phyloP scores from a whole-genome alignment of 2,888 invertebrate genomes.

The Oxycera nigricornis region DNA sequence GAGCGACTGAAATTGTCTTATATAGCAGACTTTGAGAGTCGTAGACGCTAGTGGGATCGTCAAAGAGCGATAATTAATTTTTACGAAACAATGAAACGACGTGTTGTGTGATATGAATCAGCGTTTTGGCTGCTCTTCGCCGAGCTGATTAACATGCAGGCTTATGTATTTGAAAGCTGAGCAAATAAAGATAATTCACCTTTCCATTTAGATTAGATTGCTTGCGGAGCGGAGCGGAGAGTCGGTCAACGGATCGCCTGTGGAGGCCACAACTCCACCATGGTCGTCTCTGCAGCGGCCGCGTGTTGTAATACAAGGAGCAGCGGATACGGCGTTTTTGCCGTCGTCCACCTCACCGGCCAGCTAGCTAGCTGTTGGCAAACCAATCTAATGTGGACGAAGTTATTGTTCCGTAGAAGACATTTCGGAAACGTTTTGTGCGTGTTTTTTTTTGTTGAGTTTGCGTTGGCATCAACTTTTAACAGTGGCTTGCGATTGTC shows the following conservation, averaged over 20 bases:
- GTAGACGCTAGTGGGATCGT: not conserved
- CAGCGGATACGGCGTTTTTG: conserved; percentile 1
- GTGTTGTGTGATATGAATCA: conserved; percentile 21
- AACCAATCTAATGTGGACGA: conserved; percentile 14
- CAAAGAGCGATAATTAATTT: conserved; percentile 32
- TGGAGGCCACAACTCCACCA: not conserved
- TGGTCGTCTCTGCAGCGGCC: not conserved
- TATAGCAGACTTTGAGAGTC: too few relatives aligned
- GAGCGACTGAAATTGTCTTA: too few relatives aligned
- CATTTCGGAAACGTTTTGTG: conserved; percentile 31
- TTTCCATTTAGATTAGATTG: conserved; percentile 32
- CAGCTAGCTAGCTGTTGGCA: too few relatives aligned
- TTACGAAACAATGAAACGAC: conserved; percentile 30
- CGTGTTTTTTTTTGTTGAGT: not conserved
- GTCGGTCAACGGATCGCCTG: not conserved
- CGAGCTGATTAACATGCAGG: not conserved
- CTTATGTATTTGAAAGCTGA: not conserved
- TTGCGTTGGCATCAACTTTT: not conserved
- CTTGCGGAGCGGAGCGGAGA: not conserved
- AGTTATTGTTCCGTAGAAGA: conserved; percentile 36
- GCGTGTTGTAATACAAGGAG: conserved; percentile 18
- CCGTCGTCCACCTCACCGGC: too few relatives aligned
- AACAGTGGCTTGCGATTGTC: not conserved
- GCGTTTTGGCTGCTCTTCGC: not conserved
- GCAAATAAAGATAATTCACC: conserved; percentile 11